Evolutionary conservation across 2,113 vertebrate genomes (phyloP).

Genomic region (Cacatua alba): DNA sequence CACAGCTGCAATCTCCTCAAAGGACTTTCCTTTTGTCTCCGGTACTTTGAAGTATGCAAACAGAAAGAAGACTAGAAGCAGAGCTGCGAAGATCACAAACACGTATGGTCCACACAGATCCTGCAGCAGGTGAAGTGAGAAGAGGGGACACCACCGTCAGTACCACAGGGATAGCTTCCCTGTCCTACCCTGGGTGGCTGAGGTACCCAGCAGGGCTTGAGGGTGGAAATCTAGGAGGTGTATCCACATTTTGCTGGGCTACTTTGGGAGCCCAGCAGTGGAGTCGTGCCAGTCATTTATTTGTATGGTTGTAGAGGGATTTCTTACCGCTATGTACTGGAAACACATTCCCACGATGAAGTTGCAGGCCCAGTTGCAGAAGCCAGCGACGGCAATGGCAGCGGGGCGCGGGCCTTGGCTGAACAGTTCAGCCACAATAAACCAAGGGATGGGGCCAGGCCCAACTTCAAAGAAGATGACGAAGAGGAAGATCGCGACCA

Average conservation of each 20-base stretch:
- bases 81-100: constrained; percentile 85
- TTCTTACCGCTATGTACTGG: constrained; percentile 87
- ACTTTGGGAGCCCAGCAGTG: neutral
- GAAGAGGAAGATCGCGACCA: constrained; percentile 91
- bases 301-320: neutral
- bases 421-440: constrained; percentile 96
- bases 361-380: constrained; percentile 95
- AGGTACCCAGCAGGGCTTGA: neutral
- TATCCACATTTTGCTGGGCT: rapidly evolving
- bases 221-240: neutral
- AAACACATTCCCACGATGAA: constrained; percentile 94
- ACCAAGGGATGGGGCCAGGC: constrained; percentile 96
- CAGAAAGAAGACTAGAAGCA: constrained; percentile 84
- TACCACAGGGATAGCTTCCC: neutral
- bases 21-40: constrained; percentile 93
- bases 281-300: rapidly evolving
- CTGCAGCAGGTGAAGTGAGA: constrained; percentile 68
- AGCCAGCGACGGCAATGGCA: constrained; percentile 88
- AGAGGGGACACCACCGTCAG: neutral
- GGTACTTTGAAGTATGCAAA: constrained; percentile 88
- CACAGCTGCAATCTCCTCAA: constrained; percentile 87
- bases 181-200: neutral
- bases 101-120: constrained; percentile 81
- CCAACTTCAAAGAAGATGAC: constrained; percentile 96
- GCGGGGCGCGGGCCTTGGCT: constrained; percentile 94